Base-by-base conservation (phyloP, 2,113 vertebrate genomes). In the Hippocampus abdominalis region DNA sequence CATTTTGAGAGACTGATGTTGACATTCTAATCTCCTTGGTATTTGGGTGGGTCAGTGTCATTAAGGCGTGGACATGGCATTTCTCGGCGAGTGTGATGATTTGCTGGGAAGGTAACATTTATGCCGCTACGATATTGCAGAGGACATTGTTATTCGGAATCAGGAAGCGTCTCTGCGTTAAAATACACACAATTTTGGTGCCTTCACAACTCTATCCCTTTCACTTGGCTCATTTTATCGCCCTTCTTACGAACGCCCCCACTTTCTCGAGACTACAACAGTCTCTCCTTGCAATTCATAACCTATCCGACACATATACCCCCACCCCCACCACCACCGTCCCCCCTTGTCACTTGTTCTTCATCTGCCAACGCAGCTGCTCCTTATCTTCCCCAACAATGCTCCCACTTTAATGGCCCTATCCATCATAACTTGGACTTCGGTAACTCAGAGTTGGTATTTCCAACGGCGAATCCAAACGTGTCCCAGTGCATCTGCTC, bases 11-110 rank as follows among this genome's bases (percentile, higher is more conserved):
- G 21, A 53, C 69, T 65, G 42, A 57, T 76, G 21, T 73, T 69
- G 63, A 21, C 25, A 56, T 80, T 73, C 66, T 71, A 51, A 68
- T 72, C 42, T 69, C n/a, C 2, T 1, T 60, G 39, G 59, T 72
- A 44, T 78, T 66, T 74, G 48, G 60, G 46, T 49, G 46, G 46
- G 46, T 51, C 44, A 18, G 25, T 32, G 29, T 51, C 46, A 36
- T 49, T 49, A 46, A 64, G 42, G n/a, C 23, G 8, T 3, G 18
- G 64, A 48, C 23, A 32, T 66, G 64, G 49, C 44, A 66, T 49
- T 66, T 66, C 40, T 18, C 42, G 20, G 42, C 10, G 44, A 48
- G 44, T 12, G 25, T 42, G 61, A 62, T 46, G 63, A 66, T 65
- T 44, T 65, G 42, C 63, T 27, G n/a, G 63, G 42, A 18, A 18